Percentiles rank a stretch among this genome's conserved stretches.
Evolutionary conservation across 2,888 invertebrate genomes (phyloP).

Genomic region (Epirrita christyi): DNA sequence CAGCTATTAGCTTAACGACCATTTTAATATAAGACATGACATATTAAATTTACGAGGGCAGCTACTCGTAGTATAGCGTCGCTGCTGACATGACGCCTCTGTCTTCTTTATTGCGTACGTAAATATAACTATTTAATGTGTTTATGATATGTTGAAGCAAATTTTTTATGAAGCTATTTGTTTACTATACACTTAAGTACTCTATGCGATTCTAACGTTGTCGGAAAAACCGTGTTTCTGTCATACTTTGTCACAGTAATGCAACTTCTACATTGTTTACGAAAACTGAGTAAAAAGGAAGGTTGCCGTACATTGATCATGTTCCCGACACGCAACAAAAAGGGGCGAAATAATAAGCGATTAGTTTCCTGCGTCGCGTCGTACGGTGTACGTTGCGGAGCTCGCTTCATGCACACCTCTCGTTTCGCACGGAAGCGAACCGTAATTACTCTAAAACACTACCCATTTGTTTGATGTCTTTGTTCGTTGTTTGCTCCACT

Average conservation of each 20-base stretch:
- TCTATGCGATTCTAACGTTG: constrained; percentile 47
- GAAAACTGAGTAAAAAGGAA: constrained; percentile 54
- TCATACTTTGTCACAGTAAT: constrained; percentile 53
- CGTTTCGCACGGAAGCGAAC: constrained; percentile 79
- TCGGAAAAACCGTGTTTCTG: constrained; percentile 46
- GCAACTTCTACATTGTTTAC: constrained; percentile 55
- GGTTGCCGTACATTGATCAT: constrained; percentile 63
- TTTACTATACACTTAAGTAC: constrained; percentile 45
- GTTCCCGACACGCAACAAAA: constrained; percentile 67
- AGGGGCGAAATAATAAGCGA: constrained; percentile 68
- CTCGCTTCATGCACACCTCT: constrained; percentile 74
- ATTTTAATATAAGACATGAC: constrained; percentile 83
- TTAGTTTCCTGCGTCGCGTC: constrained; percentile 60
- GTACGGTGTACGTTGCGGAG: constrained; percentile 51
- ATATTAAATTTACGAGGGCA: constrained; percentile 82
- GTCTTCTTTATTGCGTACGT: constrained; percentile 78
- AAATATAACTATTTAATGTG: constrained; percentile 76
- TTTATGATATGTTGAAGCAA: constrained; percentile 70
- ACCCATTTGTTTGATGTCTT: constrained; percentile 85
- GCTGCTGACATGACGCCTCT: constrained; percentile 74
- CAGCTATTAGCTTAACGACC: constrained; percentile 83
- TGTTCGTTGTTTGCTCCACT: constrained; percentile 84
- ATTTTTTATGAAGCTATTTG: constrained; percentile 66
- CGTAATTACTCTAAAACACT: constrained; percentile 85
- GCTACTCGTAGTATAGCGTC: constrained; percentile 72